Evolutionary conservation across 30 jellyfish, hydroid and myxozoan species (phyloP).

Genomic region (Turritopsis dohrnii): DNA sequence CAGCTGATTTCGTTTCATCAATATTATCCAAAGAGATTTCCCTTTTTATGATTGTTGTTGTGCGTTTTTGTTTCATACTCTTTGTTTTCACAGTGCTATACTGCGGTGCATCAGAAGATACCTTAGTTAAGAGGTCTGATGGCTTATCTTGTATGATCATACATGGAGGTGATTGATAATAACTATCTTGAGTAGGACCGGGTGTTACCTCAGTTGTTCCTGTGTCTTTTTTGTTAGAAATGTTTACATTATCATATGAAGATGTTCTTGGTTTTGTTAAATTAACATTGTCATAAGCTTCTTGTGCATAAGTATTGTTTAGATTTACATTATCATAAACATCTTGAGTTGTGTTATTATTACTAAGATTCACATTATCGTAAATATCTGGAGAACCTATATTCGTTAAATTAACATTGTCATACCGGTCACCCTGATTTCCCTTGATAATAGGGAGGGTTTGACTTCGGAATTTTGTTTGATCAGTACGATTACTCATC

Average conservation of each 20-base stretch:
- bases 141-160: conserved; percentile 6
- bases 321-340: conserved; percentile 35
- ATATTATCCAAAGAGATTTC: conserved; percentile 6
- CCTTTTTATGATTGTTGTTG: conserved; percentile 15
- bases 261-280: neutral
- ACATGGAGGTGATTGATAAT: conserved; percentile 24
- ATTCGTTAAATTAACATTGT: conserved; percentile 5
- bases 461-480: neutral
- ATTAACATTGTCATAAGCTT: conserved; percentile 33
- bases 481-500: neutral
- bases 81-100: conserved; percentile 24
- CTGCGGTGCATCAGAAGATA: conserved; percentile 3
- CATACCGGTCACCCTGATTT: conserved; percentile 8
- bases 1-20: conserved; percentile 6
- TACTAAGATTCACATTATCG: conserved; percentile 14
- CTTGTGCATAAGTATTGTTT: conserved; percentile 18
- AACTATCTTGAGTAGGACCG: neutral
- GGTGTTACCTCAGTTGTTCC: neutral
- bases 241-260: conserved; percentile 38
- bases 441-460: neutral
- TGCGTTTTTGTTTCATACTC: conserved; percentile 68
- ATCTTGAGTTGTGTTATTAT: conserved; percentile 5
- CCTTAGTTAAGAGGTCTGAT: conserved; percentile 20
- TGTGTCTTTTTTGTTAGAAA: conserved; percentile 19
- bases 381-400: conserved; percentile 29